Conservation (phyloP, 2,888 invertebrate species). For the Lumbricus terrestris region DNA sequence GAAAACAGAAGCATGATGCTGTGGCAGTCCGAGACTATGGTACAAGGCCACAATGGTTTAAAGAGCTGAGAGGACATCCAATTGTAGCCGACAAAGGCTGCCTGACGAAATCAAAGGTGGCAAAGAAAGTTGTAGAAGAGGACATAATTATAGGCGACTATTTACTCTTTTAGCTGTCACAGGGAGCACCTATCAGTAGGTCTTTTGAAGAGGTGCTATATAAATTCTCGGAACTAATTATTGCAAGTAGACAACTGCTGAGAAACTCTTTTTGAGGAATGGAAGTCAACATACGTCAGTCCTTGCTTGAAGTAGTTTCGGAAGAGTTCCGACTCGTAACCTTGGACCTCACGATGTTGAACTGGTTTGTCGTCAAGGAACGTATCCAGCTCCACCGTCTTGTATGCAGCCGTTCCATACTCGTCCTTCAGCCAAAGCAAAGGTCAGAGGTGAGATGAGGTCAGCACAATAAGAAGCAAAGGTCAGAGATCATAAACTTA, state of each 20-base stretch:
- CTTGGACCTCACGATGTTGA: conserved; percentile 57
- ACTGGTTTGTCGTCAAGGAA: conserved; percentile 54
- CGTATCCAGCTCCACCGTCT: conserved; percentile 59
- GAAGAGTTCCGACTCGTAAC: conserved; percentile 54
- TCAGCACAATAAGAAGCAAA: background rate
- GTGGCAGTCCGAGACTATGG: too few species aligned
- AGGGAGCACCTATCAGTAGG: too few species aligned
- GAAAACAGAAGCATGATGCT: too few species aligned
- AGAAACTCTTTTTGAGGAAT: background rate
- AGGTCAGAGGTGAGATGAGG: background rate
- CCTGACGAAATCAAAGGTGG: too few species aligned
- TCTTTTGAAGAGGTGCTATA: too few species aligned
- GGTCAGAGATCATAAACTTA: background rate
- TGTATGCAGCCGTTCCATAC: conserved; percentile 60
- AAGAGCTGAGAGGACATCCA: too few species aligned
- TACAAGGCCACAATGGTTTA: too few species aligned
- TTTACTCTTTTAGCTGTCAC: too few species aligned
- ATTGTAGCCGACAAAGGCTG: too few species aligned
- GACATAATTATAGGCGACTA: too few species aligned
- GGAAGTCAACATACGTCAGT: conserved; percentile 20
- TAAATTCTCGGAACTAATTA: too few species aligned
- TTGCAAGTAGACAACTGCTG: background rate
- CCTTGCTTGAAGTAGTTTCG: conserved; percentile 54
- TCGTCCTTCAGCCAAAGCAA: conserved; percentile 46
- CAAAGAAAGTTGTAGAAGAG: too few species aligned